phyloP scores from a whole-genome alignment of 2,113 vertebrate genomes.

The Stercorarius parasiticus region DNA sequence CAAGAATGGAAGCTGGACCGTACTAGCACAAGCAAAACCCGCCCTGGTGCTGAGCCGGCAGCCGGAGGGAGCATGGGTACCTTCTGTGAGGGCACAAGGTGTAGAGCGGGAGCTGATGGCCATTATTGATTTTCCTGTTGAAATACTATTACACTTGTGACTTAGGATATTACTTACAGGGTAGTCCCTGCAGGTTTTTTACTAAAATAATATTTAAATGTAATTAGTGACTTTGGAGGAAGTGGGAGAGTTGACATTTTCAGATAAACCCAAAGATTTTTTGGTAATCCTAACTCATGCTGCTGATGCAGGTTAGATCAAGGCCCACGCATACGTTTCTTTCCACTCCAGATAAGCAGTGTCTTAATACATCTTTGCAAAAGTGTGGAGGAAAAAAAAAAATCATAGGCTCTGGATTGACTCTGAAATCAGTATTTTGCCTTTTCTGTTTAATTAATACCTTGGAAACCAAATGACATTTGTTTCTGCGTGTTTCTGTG shows the following conservation, averaged over 20 bases:
- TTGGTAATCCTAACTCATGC: not conserved
- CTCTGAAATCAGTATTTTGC: not conserved
- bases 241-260: not conserved
- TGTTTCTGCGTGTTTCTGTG: not conserved
- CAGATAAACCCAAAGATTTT: not conserved
- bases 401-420: not conserved
- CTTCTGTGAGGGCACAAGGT: too few relatives aligned
- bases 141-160: not conserved
- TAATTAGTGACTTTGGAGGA: not conserved
- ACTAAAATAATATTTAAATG: not conserved
- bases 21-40: not conserved
- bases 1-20: not conserved
- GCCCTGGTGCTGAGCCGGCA: not conserved
- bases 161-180: not conserved
- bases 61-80: fast-evolving
- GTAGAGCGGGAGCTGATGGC: not conserved
- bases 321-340: fast-evolving
- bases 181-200: not conserved
- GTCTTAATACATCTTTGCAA: not conserved
- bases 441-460: not conserved
- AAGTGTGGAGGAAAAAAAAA: not conserved
- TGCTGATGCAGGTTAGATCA: not conserved
- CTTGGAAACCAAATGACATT: not conserved
- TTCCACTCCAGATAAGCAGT: not conserved
- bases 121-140: not conserved